Conservation (phyloP, 2,888 invertebrate species). For the Ligdia adustata region DNA sequence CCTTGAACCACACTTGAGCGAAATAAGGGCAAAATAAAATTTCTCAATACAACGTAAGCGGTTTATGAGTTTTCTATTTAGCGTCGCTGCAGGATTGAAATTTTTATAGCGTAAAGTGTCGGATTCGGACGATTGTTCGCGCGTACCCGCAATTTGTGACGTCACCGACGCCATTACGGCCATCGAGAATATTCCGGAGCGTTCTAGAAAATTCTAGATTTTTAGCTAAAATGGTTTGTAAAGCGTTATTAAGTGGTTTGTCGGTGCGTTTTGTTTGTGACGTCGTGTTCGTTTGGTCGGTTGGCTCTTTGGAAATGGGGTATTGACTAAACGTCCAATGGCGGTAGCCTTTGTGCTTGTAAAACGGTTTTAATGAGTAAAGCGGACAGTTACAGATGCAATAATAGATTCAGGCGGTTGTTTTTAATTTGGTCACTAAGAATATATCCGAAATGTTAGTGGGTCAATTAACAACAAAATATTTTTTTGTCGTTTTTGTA, state of each 20-base stretch:
- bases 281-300: neutral
- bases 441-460: too few species aligned
- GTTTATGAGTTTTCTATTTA: conserved; percentile 62
- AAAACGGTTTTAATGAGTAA: neutral
- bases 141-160: conserved; percentile 17
- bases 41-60: conserved; percentile 52
- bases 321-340: neutral
- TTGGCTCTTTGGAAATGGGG: conserved; percentile 1
- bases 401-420: too few species aligned
- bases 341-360: neutral
- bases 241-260: conserved; percentile 16
- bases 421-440: too few species aligned
- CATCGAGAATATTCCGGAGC: conserved; percentile 10
- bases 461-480: too few species aligned
- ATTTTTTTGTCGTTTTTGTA: too few species aligned
- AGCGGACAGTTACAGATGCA: too few species aligned
- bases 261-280: conserved; percentile 12
- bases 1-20: neutral
- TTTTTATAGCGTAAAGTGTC: conserved; percentile 37
- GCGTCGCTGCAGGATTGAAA: conserved; percentile 47
- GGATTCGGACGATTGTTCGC: conserved; percentile 20
- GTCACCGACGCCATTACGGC: conserved; percentile 13
- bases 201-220: conserved; percentile 1
- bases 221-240: conserved; percentile 9
- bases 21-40: conserved; percentile 50